Conservation (phyloP, 2,888 invertebrate species). For the Thereva unica region DNA sequence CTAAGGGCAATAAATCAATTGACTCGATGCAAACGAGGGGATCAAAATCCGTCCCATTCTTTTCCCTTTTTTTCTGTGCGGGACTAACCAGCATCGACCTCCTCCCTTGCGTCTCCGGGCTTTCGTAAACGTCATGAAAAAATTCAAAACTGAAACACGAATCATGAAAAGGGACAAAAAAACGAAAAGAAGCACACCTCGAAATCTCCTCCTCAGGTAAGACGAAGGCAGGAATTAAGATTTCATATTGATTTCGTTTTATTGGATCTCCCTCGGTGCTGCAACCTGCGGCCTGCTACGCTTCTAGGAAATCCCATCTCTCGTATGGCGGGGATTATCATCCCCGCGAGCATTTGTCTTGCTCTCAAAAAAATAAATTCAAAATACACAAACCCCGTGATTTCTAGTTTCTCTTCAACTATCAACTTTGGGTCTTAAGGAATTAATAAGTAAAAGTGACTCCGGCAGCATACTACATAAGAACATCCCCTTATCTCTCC, state of each 20-base stretch:
- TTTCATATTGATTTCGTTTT: conserved; percentile 37
- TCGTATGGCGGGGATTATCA: not conserved
- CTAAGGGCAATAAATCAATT: conserved; percentile 39
- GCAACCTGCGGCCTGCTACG: conserved; percentile 9
- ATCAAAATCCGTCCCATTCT: conserved; percentile 16
- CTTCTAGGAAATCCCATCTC: conserved; percentile 27
- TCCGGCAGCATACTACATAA: no score
- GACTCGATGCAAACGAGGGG: conserved; percentile 38
- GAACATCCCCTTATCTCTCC: no score
- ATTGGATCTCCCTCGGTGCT: conserved; percentile 26
- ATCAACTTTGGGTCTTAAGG: conserved; percentile 12
- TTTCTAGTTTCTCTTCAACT: conserved; percentile 17
- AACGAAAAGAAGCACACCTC: not conserved
- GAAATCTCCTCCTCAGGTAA: conserved; percentile 1
- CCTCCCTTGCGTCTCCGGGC: conserved; percentile 14
- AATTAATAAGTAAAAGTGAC: conserved; percentile 13
- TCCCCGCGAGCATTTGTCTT: conserved; percentile 23
- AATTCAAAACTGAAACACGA: conserved; percentile 34
- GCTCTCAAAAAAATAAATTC: not conserved
- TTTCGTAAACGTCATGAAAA: conserved; percentile 33
- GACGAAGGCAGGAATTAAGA: conserved; percentile 36
- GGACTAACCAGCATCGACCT: conserved; percentile 27
- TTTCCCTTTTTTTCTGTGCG: no score
- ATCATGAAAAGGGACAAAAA: not conserved
- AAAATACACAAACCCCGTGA: not conserved